phyloP scores from a whole-genome alignment of 2,113 vertebrate species.

The Cyanoderma ruficeps region DNA sequence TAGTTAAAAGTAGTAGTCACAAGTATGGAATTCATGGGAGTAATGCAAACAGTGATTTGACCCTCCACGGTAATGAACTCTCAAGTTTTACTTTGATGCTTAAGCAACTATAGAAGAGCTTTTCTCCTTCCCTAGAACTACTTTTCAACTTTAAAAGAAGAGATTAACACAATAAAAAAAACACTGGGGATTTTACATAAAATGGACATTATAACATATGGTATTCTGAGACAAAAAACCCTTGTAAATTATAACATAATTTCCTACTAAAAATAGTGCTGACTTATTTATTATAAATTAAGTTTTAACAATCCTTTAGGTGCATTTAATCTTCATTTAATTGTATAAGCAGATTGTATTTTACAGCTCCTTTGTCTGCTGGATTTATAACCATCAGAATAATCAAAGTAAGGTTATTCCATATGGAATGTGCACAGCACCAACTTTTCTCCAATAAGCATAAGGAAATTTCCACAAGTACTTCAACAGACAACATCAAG shows the following conservation, averaged over 20 bases:
- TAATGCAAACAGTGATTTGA: background rate
- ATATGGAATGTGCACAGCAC: background rate
- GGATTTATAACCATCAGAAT: background rate
- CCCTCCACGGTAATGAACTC: background rate
- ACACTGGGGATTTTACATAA: background rate
- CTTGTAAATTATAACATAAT: background rate
- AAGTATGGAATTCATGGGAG: background rate
- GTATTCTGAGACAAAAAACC: background rate
- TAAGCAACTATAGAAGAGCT: background rate
- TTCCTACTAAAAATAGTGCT: background rate
- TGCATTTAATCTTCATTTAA: background rate
- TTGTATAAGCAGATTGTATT: background rate
- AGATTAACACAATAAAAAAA: background rate
- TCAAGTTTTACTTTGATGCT: background rate
- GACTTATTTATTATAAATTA: background rate
- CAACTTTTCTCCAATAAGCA: background rate
- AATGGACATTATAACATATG: background rate
- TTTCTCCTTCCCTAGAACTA: background rate
- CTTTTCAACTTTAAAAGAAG: background rate
- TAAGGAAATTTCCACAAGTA: background rate
- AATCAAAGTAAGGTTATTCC: background rate
- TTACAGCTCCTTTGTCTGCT: background rate
- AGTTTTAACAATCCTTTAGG: background rate
- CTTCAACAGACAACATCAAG: background rate
- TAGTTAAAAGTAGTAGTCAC: too few species aligned